Evolutionary conservation across 2,888 invertebrate genomes (phyloP).

Genomic region (Lepidochitona cinerea): DNA sequence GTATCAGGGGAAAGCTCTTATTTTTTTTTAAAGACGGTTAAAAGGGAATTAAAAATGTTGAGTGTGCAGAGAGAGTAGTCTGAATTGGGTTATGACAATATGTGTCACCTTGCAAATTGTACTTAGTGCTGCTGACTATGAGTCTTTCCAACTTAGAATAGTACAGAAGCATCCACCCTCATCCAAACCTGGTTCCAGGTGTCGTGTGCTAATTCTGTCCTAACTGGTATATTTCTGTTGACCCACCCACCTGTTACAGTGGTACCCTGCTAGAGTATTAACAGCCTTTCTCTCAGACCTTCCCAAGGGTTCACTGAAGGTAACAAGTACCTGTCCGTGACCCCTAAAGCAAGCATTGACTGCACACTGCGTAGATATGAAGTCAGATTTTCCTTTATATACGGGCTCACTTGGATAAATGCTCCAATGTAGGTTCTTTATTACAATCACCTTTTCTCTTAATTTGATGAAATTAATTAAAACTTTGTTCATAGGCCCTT

Average conservation of each 20-base stretch:
- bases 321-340: constrained; percentile 42
- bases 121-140: constrained; percentile 50
- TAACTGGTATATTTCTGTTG: constrained; percentile 45
- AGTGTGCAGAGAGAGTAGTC: constrained; percentile 57
- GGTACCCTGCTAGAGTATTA: constrained; percentile 49
- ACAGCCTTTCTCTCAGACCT: constrained; percentile 60
- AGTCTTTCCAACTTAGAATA: constrained; percentile 45
- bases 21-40: no score
- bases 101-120: constrained; percentile 49
- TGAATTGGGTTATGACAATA: constrained; percentile 57
- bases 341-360: constrained; percentile 59
- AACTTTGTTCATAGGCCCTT: no score
- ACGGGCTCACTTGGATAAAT: no score
- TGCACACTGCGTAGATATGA: no score
- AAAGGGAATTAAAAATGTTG: no score
- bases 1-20: no score
- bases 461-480: no score
- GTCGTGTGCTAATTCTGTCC: constrained; percentile 32
- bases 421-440: no score
- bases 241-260: constrained; percentile 25
- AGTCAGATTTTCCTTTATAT: no score
- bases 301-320: constrained; percentile 52
- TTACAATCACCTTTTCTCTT: no score
- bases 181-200: constrained; percentile 12
- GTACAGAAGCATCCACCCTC: constrained; percentile 37